Evolutionary conservation across 2,888 invertebrate genomes (phyloP).

Genomic region (Trichopria drosophilae): DNA sequence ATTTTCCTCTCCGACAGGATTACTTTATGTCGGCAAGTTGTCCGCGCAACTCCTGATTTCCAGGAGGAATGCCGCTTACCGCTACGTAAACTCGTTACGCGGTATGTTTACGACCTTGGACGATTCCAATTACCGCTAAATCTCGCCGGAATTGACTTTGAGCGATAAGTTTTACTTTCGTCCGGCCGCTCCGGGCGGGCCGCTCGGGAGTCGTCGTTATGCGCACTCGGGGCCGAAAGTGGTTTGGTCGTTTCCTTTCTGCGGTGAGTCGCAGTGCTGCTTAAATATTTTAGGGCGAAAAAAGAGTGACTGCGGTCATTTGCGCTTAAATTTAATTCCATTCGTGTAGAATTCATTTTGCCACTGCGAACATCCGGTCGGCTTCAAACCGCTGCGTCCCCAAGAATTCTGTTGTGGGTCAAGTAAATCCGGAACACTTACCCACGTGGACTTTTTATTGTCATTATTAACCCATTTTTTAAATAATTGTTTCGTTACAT

Average conservation of each 20-base stretch:
- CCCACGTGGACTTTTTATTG: too few species aligned
- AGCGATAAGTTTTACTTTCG: conserved; percentile 37
- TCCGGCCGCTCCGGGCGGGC: background rate
- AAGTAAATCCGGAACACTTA: too few species aligned
- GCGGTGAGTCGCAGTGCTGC: background rate
- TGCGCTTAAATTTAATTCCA: too few species aligned
- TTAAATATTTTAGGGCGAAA: background rate
- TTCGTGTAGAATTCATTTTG: too few species aligned
- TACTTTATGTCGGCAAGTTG: conserved; percentile 2
- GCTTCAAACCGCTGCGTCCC: too few species aligned
- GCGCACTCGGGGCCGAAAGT: conserved; percentile 20
- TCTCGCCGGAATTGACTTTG: conserved; percentile 36
- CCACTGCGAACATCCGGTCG: too few species aligned
- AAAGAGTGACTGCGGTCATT: too few species aligned
- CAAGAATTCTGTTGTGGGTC: too few species aligned
- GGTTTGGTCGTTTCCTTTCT: conserved; percentile 26
- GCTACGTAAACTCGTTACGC: conserved; percentile 33
- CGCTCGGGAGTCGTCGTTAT: conserved; percentile 12
- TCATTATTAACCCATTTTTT: too few species aligned
- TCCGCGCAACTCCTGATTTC: conserved; percentile 31
- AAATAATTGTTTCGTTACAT: too few species aligned
- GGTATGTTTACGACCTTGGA: conserved; percentile 35
- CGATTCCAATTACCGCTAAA: conserved; percentile 36
- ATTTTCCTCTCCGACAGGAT: too few species aligned
- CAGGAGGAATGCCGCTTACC: conserved; percentile 32